Conservation (phyloP, 2,888 invertebrate species). For the Xestia sexstrigata region DNA sequence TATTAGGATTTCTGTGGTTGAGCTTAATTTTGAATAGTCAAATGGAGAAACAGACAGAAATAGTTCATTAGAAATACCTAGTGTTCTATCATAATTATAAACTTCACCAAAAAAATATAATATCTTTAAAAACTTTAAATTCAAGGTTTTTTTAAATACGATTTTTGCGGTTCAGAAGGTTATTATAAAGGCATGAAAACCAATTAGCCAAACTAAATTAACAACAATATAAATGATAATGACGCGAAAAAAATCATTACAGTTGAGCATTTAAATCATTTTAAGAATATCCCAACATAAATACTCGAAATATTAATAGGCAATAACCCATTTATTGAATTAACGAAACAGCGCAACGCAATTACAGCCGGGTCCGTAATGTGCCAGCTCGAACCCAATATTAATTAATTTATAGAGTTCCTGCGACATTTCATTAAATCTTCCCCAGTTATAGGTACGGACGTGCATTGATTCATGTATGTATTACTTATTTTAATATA, state of each 20-base stretch:
- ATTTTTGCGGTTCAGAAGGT: background rate
- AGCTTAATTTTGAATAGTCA: background rate
- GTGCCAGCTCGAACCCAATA: slow-evolving; percentile 31
- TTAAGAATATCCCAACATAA: background rate
- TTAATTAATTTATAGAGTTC: slow-evolving; percentile 69
- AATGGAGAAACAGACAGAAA: background rate
- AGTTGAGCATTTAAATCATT: background rate
- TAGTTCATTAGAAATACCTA: background rate
- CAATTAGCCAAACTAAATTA: background rate
- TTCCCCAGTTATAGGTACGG: slow-evolving; percentile 43
- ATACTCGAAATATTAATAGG: slow-evolving; percentile 21
- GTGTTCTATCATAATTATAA: background rate
- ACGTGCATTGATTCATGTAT: slow-evolving; percentile 29
- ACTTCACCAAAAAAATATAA: background rate
- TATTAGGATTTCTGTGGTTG: too few species aligned
- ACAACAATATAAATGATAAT: background rate
- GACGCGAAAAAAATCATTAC: background rate
- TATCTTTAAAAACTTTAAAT: background rate
- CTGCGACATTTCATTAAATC: slow-evolving; percentile 59
- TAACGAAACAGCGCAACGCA: slow-evolving; percentile 20
- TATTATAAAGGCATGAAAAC: background rate
- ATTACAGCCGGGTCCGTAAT: slow-evolving; percentile 35
- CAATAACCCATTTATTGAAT: slow-evolving; percentile 27
- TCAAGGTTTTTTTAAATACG: background rate
- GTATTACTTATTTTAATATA: background rate